These are phyloP conservation scores for Xyrichtys novacula DNA, from an alignment of 2,797 vertebrate genomes.

Conservation along the genomic window DNA sequence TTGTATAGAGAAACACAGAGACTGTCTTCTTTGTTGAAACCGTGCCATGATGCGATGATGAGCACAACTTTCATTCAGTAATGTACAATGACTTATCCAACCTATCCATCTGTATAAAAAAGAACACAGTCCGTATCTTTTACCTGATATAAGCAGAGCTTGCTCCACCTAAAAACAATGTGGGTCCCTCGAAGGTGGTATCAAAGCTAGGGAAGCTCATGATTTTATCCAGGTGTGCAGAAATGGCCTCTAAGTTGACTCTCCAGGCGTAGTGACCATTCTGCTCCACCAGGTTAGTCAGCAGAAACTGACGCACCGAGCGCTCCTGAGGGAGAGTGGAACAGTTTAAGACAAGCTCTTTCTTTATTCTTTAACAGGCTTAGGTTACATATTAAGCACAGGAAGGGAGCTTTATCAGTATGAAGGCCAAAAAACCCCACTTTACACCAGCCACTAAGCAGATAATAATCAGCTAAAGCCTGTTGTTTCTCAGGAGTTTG, in stretches of 20 bases:
- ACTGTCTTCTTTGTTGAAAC: too few species aligned
- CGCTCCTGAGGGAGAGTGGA: constrained; percentile 78
- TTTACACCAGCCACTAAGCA: neutral
- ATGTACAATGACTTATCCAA: too few species aligned
- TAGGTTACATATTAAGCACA: neutral
- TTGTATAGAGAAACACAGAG: too few species aligned
- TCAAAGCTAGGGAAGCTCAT: constrained; percentile 88
- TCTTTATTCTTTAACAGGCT: neutral
- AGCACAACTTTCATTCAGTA: too few species aligned
- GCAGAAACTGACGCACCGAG: constrained; percentile 90
- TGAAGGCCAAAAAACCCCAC: neutral
- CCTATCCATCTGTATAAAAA: too few species aligned
- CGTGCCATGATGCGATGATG: too few species aligned
- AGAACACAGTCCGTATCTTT: neutral
- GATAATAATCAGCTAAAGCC: neutral
- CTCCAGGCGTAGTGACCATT: constrained; percentile 90
- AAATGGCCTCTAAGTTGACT: constrained; percentile 92
- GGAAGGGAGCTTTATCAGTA: neutral
- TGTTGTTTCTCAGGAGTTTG: neutral
- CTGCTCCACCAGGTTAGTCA: constrained; percentile 92
- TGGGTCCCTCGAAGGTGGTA: constrained; percentile 85
- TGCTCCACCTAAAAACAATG: constrained; percentile 93
- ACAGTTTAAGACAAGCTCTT: neutral
- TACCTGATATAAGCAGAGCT: constrained; percentile 93
- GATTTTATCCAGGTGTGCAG: constrained; percentile 86